Evolutionary conservation across 2,888 invertebrate species (phyloP), one percentile per base, ranked within the genome.

Genomic region (Odiellus spinosus): DNA sequence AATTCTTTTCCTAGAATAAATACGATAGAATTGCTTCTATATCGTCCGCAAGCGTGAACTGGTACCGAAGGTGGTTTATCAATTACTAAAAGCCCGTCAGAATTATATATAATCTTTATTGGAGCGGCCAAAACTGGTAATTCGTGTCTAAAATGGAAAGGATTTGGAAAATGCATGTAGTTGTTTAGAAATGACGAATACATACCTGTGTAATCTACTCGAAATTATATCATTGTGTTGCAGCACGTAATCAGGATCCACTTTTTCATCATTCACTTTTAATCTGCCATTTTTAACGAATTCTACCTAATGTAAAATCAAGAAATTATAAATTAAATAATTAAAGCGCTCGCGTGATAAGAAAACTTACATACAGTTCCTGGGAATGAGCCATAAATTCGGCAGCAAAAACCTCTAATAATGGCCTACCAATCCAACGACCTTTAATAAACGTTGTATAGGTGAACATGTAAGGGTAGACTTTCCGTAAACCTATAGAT

Each of bases 11-110:
- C 88, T 61, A 98, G 75, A 61, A 96, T 93, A 67, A 88, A 91
- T 47, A 88, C 83, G 54, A 98, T 84, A 6, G 93, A 90, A 70
- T 98, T 98, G 72, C 93, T 88, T 45, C 93, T 76, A 70, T 96
- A 99, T 62, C 95, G 76, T 52, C 98, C 98, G 67, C 96, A 96
- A 2, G 96, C 95, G 68, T 98, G 96, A 51, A 93, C 90, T 72
- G 95, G 96, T 76, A 96, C 90, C 73, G 95, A 95, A 73, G 91
- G 86, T 70, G 96, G 95, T 80, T 96, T 96, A 80, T 96, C 90
- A 73, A 96, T 87, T 73, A 98, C 96, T 74, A 98, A 82, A 75
- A 96, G 78, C 76, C 96, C 91, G 73, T 93, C 88, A 75, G 87
- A 90, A 78, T 93, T 86, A 75, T 86, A 84, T 69, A 98, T 82